Percentiles rank a stretch among this genome's conserved stretches.
Evolutionary conservation across 2,113 vertebrate species (phyloP).

Genomic region (Chionodraco myersi): DNA sequence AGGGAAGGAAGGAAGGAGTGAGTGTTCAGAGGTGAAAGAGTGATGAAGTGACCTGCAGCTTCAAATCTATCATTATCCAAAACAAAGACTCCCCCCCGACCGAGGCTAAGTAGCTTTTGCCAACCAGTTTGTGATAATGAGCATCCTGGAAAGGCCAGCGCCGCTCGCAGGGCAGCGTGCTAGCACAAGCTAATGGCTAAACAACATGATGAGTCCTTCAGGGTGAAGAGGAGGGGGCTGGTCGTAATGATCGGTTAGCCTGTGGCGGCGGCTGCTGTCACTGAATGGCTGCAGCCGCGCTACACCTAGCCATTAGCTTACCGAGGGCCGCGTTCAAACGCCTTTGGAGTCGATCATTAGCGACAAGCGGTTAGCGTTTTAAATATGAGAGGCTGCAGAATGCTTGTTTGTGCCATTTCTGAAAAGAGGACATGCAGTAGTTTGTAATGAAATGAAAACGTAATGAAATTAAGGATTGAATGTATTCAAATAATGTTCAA

Average conservation of each 20-base stretch:
- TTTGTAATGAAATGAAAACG: too few relatives aligned
- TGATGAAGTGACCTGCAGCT: conserved; percentile 45
- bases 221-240: conserved; percentile 19
- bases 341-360: conserved; percentile 32
- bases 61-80: conserved; percentile 76
- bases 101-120: conserved; percentile 60
- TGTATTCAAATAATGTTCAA: background rate
- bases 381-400: background rate
- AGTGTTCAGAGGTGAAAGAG: conserved; percentile 51
- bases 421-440: background rate
- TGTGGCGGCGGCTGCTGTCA: background rate
- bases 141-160: conserved; percentile 71
- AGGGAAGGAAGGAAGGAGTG: background rate
- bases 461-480: too few relatives aligned
- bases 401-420: background rate
- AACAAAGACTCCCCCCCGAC: conserved; percentile 62
- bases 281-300: conserved; percentile 11
- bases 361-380: conserved; percentile 40
- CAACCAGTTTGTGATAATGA: conserved; percentile 74
- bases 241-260: conserved; percentile 58
- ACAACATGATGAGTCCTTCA: conserved; percentile 59
- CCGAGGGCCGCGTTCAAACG: conserved; percentile 1
- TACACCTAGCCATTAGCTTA: conserved; percentile 39
- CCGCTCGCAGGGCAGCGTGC: conserved; percentile 47
- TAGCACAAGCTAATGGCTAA: conserved; percentile 76